Base-by-base conservation (phyloP, 2,888 invertebrate species). In the Gisinianus flammeolus region DNA sequence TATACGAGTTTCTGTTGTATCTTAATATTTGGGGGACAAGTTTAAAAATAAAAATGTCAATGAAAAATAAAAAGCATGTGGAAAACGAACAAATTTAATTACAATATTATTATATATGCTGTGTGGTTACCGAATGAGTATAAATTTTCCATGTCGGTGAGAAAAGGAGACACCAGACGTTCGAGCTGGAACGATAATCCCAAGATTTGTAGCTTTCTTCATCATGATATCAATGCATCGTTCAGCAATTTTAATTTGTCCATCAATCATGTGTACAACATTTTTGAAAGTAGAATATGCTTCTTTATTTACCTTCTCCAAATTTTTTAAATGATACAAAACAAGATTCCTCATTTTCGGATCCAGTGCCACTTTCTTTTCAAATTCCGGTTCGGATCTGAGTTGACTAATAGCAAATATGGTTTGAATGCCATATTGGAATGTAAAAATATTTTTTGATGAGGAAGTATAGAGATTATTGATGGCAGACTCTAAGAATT, bases 351-450 rank as follows among this genome's bases (percentile, higher is more conserved):
- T 73, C 73, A 73, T 73, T 24, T 30, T 30, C 33, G 12, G 5
- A 3, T 64, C 73, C 24, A 73, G 19, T 12, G 0, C 22, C 1
- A 64, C 73, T 33, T 44, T 35, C 22, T 64, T 73, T 24, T 19
- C 26, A 26, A 62, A 35, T 35, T 73, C 73, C 26, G 56, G 31
- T 24, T 22, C 64, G 2, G 35, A 33, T 33, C 12, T 22, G 1
- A 73, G 26, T 35, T 73, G 73, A 44, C 64, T 73, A n/a, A 73
- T 44, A 10, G 73, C 64, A 73, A 62, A 73, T n/a, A 73, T 24
- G 2, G 64, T 26, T 73, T 73, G 73, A 1, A 73, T 58, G 4
- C 35, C 33, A 10, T 62, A 26, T n/a, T 73, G 73, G 64, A 73
- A 73, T 0, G 33, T 30, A 26, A 73, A 73, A 2, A 73, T 35